Conservation (phyloP, 2,888 invertebrate species). For the Drosophila austrosaltans region DNA sequence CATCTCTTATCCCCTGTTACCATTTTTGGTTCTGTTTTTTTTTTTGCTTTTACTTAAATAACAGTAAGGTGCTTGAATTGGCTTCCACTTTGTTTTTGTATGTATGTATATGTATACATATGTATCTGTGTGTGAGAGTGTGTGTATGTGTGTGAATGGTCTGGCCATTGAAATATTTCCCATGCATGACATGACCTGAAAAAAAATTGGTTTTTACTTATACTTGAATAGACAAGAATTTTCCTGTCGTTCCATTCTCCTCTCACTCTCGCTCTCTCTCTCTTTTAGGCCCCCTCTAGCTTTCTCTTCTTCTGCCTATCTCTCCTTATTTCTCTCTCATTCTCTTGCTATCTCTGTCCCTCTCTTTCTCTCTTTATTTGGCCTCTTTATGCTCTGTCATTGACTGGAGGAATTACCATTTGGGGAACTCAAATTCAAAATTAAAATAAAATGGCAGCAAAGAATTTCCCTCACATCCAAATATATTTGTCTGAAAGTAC, state of each 20-base stretch:
- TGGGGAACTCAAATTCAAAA: slow-evolving; percentile 82
- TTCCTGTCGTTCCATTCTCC: background rate
- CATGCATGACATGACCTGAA: slow-evolving; percentile 68
- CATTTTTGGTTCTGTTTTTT: slow-evolving; percentile 24
- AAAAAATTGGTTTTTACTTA: slow-evolving; percentile 55
- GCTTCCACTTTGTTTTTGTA: slow-evolving; percentile 53
- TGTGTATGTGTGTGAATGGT: slow-evolving; percentile 19
- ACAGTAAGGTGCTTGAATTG: slow-evolving; percentile 69
- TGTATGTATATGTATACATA: slow-evolving; percentile 13
- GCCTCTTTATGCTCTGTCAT: slow-evolving; percentile 66
- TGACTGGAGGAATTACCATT: slow-evolving; percentile 66
- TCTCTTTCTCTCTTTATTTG: background rate
- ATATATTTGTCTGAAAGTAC: slow-evolving; percentile 1
- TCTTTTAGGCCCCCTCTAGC: background rate
- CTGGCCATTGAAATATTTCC: slow-evolving; percentile 42
- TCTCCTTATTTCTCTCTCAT: too few species aligned
- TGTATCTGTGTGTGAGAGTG: slow-evolving; percentile 14
- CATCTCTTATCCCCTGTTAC: background rate
- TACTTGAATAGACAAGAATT: slow-evolving; percentile 69
- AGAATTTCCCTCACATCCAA: slow-evolving; percentile 5
- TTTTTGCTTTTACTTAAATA: slow-evolving; percentile 50
- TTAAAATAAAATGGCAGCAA: slow-evolving; percentile 47
- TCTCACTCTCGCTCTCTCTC: background rate
- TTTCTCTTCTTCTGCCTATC: too few species aligned
- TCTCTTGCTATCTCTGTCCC: background rate